Percentiles rank a stretch among this genome's conserved stretches.
phyloP scores from a whole-genome alignment of 2,888 invertebrate species.

The Dynastes tityus region DNA sequence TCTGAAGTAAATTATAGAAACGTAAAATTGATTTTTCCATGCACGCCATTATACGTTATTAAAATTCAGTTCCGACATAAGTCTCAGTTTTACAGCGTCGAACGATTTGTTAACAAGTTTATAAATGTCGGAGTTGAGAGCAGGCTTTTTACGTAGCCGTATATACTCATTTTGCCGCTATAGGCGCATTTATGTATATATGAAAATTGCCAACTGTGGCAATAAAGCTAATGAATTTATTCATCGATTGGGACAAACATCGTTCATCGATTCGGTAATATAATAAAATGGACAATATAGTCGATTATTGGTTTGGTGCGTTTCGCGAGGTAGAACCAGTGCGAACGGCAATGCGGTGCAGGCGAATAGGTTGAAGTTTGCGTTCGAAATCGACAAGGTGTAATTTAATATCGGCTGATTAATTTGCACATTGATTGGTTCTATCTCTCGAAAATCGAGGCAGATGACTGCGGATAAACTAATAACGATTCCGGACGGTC shows the following conservation, averaged over 20 bases:
- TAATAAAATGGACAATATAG: neutral
- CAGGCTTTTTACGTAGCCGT: no score
- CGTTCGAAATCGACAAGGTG: conserved; percentile 33
- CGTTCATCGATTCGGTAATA: conserved; percentile 25
- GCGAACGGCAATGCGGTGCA: neutral
- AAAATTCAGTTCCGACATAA: no score
- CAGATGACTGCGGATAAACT: conserved; percentile 48
- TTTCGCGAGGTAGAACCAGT: neutral
- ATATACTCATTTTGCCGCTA: no score
- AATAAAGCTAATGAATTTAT: conserved; percentile 37
- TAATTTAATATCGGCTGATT: conserved; percentile 50
- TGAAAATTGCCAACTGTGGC: neutral
- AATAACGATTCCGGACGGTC: conserved; percentile 17
- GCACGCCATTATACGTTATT: no score
- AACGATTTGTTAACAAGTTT: no score
- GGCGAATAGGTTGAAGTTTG: no score
- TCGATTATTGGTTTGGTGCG: neutral
- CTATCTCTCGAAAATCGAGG: conserved; percentile 23
- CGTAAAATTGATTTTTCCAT: no score
- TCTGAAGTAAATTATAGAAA: no score
- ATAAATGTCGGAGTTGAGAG: no score
- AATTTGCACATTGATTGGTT: conserved; percentile 52
- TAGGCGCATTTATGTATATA: no score
- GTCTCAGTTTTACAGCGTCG: no score
- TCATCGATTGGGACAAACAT: conserved; percentile 18